Conservation (phyloP, 1,140 invertebrate species). For the Luehdorfia chinensis region DNA sequence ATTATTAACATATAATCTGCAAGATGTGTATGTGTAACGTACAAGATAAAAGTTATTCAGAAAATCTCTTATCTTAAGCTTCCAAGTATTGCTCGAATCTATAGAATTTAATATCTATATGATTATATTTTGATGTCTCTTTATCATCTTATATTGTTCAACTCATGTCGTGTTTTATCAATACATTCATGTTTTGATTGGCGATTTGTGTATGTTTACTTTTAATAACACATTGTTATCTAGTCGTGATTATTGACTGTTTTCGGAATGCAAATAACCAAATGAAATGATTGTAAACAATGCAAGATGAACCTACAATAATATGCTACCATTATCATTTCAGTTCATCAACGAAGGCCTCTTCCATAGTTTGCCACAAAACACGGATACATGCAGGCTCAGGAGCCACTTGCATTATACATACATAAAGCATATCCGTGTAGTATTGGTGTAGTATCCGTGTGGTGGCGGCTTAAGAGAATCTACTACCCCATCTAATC, state of each 20-base stretch:
- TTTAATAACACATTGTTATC: conserved; percentile 38
- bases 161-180: conserved; percentile 46
- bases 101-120: conserved; percentile 32
- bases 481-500: no score
- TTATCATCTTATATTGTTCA: conserved; percentile 47
- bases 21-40: conserved; percentile 44
- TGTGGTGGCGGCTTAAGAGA: no score
- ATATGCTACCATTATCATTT: conserved; percentile 16
- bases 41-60: conserved; percentile 61
- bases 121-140: conserved; percentile 45
- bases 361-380: no score
- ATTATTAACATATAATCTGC: conserved; percentile 54
- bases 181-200: conserved; percentile 48
- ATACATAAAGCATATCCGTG: no score
- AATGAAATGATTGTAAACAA: conserved; percentile 22
- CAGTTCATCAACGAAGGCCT: neutral
- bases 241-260: conserved; percentile 20
- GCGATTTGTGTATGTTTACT: conserved; percentile 41
- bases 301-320: conserved; percentile 20
- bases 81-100: conserved; percentile 38
- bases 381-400: no score
- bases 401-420: no score
- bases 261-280: conserved; percentile 44
- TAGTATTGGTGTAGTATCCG: no score
- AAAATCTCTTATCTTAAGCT: conserved; percentile 52